Evolutionary conservation across 1,140 invertebrate genomes (phyloP).

Genomic region (Pachyrhynchus sulphureomaculatus): DNA sequence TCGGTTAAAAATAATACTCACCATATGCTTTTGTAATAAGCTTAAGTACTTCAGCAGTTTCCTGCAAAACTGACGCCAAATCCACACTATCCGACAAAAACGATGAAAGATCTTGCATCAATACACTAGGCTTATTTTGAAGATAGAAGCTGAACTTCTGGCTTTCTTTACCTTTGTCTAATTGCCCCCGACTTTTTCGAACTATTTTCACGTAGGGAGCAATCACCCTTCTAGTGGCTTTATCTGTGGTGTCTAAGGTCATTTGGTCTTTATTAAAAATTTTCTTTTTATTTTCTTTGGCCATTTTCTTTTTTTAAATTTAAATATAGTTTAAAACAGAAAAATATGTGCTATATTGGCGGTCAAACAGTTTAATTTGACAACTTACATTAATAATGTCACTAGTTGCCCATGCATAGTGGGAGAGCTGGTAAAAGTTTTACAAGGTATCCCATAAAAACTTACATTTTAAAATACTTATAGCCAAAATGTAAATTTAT

Average conservation of each 20-base stretch:
- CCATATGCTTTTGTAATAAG: conserved; percentile 55
- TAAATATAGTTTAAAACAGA: too few relatives aligned
- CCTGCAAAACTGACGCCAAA: conserved; percentile 55
- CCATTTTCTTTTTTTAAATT: too few relatives aligned
- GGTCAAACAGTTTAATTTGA: too few relatives aligned
- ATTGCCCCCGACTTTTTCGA: conserved; percentile 47
- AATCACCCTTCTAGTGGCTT: conserved; percentile 56
- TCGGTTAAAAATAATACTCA: too few relatives aligned
- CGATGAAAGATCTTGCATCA: conserved; percentile 42
- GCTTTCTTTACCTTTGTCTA: conserved; percentile 33
- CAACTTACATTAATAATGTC: too few relatives aligned
- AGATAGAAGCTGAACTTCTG: conserved; percentile 45
- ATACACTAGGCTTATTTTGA: conserved; percentile 45
- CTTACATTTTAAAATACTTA: too few relatives aligned
- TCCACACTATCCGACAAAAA: conserved; percentile 57
- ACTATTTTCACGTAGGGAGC: conserved; percentile 58
- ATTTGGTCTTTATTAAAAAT: conserved; percentile 17
- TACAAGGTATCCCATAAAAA: too few relatives aligned
- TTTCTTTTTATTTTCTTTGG: conserved; percentile 11
- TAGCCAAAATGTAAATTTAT: too few relatives aligned
- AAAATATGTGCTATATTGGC: too few relatives aligned
- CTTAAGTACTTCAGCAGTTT: conserved; percentile 58
- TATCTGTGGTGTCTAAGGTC: conserved; percentile 32
- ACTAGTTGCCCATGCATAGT: too few relatives aligned
- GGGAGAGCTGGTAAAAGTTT: too few relatives aligned